A percentile compares a stretch with the other conserved stretches of the same genome.
These are phyloP conservation scores for Mustelus asterias DNA, from an alignment of 2,113 vertebrate species.

Conservation along the genomic window DNA sequence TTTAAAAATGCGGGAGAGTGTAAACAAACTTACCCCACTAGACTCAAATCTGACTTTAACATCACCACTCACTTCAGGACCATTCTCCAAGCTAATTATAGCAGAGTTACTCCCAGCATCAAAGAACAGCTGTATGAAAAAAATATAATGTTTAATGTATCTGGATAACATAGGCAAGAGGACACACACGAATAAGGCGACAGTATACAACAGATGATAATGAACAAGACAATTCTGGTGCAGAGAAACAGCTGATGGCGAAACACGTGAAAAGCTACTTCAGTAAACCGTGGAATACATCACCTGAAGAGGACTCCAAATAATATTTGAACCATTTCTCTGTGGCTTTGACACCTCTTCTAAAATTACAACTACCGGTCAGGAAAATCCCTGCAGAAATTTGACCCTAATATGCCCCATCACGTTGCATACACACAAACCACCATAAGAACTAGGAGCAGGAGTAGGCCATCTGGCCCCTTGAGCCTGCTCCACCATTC, in stretches of 20 bases:
- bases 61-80: slow-evolving; percentile 73
- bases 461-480: too few relatives aligned
- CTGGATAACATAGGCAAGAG: neutral
- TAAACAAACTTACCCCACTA: slow-evolving; percentile 64
- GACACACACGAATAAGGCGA: too few relatives aligned
- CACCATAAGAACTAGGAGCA: too few relatives aligned
- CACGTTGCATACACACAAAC: neutral
- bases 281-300: too few relatives aligned
- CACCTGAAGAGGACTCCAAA: neutral
- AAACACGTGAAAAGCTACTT: neutral
- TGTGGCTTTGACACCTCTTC: neutral
- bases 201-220: neutral
- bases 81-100: slow-evolving; percentile 67
- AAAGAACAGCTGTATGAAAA: slow-evolving; percentile 66
- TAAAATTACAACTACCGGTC: neutral
- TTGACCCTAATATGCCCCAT: neutral
- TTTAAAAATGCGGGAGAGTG: neutral
- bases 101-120: slow-evolving; percentile 68
- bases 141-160: neutral
- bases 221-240: neutral
- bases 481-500: too few relatives aligned
- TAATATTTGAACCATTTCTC: neutral
- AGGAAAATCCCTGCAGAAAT: neutral
- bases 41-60: slow-evolving; percentile 88
- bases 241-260: neutral